Evolutionary conservation across 2,888 invertebrate species (phyloP), one percentile per base, ranked within the genome.

Genomic region (Argyresthia goedartella): DNA sequence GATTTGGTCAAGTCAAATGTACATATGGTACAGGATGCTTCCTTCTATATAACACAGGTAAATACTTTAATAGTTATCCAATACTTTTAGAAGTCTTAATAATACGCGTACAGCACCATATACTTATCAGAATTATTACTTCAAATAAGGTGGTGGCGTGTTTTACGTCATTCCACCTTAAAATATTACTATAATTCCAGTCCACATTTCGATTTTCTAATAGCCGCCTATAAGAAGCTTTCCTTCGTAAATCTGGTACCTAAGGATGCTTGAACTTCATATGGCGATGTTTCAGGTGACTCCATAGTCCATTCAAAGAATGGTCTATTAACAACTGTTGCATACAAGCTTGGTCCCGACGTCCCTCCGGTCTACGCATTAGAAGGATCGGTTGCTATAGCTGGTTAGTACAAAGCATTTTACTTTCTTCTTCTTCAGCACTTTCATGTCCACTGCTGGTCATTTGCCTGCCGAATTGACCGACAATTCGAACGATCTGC

Each of bases 11-110:
- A 84, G 96, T 96, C 11, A 97, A 98, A 76, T 96, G 96, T 76
- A 98, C 98, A 54, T 97, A 95, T 73, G 96, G 98, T 48, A 98
- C 98, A 52, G 98, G 97, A 52, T 97, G 98, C 67, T 99, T 98
- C 74, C 89, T 99, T 55, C 87, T 99, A 35, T 95, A 95, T 66
- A 98, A 99, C 77, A 98, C 98, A 54, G 99, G 98, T 66, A 63
- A 55, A 11, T 39, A 39, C 39, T 39, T 39, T 39, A 11, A 4
- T 39, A 11, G 39, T 4, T 39, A 39, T 3, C 8, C 3, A 39
- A 39, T 11, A 39, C 11, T 7, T 25, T 25, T 25, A 25, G 25
- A 25, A 25, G 25, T 11, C 3, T 49, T 13, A 9, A 50, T 9
- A 8, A 16, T 42, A n/a, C n/a, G n/a, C n/a, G n/a, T n/a, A n/a